phyloP scores from a whole-genome alignment of 2,797 vertebrate genomes.

The Hippopotamyrus pictus region DNA sequence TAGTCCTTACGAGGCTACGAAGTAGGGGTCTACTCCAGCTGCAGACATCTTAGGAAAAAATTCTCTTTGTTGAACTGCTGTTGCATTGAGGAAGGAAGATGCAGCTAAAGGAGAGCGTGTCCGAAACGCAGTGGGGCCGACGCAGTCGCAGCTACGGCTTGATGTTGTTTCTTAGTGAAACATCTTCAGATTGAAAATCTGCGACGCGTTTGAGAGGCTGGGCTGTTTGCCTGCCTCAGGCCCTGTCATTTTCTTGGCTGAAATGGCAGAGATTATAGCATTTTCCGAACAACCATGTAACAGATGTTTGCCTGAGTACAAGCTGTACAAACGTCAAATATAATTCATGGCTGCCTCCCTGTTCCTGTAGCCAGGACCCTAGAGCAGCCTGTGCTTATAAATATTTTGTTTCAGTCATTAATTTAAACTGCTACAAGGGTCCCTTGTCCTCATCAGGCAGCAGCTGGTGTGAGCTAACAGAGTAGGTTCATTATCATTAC shows the following conservation, averaged over 20 bases:
- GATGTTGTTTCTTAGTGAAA: not conserved
- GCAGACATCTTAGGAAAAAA: not conserved
- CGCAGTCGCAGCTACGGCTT: not conserved
- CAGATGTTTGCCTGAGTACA: conserved; percentile 67
- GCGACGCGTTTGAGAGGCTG: not conserved
- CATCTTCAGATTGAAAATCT: not conserved
- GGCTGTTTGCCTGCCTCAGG: conserved; percentile 27
- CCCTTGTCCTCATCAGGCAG: conserved; percentile 46
- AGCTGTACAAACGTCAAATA: conserved; percentile 58
- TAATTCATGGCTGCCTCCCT: conserved; percentile 54
- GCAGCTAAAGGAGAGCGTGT: not conserved
- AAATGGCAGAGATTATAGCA: conserved; percentile 50
- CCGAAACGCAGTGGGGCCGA: not conserved
- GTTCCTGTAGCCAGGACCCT: conserved; percentile 45
- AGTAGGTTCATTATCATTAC: conserved; percentile 47
- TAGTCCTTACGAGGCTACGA: not conserved
- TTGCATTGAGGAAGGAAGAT: not conserved
- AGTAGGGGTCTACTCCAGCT: not conserved
- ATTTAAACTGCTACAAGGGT: conserved; percentile 57
- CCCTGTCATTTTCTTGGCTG: conserved; percentile 57
- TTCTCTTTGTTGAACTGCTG: conserved; percentile 11
- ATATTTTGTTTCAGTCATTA: conserved; percentile 57
- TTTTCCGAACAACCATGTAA: conserved; percentile 56
- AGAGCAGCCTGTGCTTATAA: conserved; percentile 51
- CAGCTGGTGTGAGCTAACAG: conserved; percentile 55